phyloP scores from a whole-genome alignment of 2,113 vertebrate species.

The Aythya baeri region DNA sequence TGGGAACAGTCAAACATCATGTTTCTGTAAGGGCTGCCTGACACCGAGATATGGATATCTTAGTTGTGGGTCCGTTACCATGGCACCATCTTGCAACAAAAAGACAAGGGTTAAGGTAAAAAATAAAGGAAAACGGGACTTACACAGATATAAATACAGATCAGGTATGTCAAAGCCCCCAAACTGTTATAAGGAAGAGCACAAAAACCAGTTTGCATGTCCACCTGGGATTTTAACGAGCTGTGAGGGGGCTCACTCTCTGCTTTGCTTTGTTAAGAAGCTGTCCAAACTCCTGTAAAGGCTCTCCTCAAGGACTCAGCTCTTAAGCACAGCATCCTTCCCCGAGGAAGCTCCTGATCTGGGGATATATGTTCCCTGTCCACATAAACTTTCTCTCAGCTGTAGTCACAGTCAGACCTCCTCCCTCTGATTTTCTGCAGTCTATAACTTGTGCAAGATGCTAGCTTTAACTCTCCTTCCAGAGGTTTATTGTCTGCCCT shows the following conservation, averaged over 20 bases:
- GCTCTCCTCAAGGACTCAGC: background rate
- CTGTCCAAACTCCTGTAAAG: conserved; percentile 29
- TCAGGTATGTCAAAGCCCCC: background rate
- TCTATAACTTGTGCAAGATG: background rate
- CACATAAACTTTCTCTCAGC: background rate
- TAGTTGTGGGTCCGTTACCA: background rate
- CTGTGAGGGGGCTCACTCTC: background rate
- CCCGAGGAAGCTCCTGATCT: background rate
- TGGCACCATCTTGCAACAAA: background rate
- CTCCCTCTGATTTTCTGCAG: background rate
- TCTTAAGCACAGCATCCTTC: background rate
- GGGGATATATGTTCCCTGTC: background rate
- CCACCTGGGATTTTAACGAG: background rate
- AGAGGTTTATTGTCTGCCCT: background rate
- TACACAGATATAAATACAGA: background rate
- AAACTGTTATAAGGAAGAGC: background rate
- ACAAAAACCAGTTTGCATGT: background rate
- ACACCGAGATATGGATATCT: background rate
- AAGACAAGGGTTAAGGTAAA: background rate
- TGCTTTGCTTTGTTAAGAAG: conserved; percentile 30
- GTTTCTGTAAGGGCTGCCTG: background rate
- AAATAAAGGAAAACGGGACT: background rate
- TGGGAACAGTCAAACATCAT: background rate
- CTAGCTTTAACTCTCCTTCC: background rate
- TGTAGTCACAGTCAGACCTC: background rate